These are phyloP conservation scores for Dendrocincla fuliginosa DNA, from an alignment of 2,797 vertebrate genomes.

Conservation along the genomic window DNA sequence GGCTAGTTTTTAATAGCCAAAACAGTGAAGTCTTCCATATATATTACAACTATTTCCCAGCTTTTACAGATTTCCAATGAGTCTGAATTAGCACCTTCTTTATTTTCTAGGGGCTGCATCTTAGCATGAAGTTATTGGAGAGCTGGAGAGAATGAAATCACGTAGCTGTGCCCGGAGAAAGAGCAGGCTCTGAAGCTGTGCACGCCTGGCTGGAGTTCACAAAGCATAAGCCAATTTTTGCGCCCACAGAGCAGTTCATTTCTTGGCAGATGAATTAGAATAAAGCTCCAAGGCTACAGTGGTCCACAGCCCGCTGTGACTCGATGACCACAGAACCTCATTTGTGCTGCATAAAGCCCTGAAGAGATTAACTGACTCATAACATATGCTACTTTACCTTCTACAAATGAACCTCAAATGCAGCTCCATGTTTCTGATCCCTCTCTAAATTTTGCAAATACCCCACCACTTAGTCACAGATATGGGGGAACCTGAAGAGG, in stretches of 20 bases:
- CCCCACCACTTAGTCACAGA: slow-evolving; percentile 6
- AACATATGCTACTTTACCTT: slow-evolving; percentile 61
- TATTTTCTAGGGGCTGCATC: not conserved
- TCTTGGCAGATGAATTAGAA: slow-evolving; percentile 51
- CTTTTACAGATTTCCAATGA: not conserved
- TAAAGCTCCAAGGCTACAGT: slow-evolving; percentile 52
- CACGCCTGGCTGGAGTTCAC: slow-evolving; percentile 19
- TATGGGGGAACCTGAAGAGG: not conserved
- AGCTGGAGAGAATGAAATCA: not conserved
- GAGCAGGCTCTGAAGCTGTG: not conserved
- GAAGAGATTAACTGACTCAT: slow-evolving; percentile 62
- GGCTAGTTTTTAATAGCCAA: not conserved
- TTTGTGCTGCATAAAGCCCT: slow-evolving; percentile 58
- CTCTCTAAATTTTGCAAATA: slow-evolving; percentile 32
- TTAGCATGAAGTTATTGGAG: not conserved
- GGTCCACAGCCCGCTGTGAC: slow-evolving; percentile 34
- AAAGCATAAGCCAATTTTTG: slow-evolving; percentile 42
- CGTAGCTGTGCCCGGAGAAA: not conserved
- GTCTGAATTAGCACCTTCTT: not conserved
- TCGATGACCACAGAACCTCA: slow-evolving; percentile 47
- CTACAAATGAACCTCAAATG: slow-evolving; percentile 38
- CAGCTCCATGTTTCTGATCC: slow-evolving; percentile 13
- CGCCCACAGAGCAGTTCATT: slow-evolving; percentile 34
- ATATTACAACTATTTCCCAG: not conserved
- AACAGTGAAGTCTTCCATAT: not conserved